Percentiles rank a stretch among this genome's conserved stretches.
These are phyloP conservation scores for Ernsta delagoae DNA, from an alignment of 2,888 invertebrate genomes.

Conservation along the genomic window DNA sequence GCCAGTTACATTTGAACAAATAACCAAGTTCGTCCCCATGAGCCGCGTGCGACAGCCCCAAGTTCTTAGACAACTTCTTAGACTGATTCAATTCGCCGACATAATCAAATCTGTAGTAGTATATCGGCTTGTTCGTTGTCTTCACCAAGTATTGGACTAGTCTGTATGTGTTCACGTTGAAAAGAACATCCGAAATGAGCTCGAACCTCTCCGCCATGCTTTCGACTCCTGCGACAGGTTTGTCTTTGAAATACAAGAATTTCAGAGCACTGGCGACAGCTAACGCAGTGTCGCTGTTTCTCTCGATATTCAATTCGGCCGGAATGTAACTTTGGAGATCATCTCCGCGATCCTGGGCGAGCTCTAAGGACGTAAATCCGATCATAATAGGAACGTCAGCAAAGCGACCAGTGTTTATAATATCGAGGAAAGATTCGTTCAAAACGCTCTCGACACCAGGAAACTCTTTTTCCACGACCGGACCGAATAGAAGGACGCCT, in stretches of 20 bases:
- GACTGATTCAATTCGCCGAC: slow-evolving; percentile 66
- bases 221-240: slow-evolving; percentile 51
- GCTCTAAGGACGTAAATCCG: slow-evolving; percentile 64
- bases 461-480: slow-evolving; percentile 74
- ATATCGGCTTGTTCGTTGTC: slow-evolving; percentile 67
- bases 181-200: slow-evolving; percentile 60
- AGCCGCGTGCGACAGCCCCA: slow-evolving; percentile 58
- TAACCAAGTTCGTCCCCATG: slow-evolving; percentile 74
- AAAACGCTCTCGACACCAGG: slow-evolving; percentile 65
- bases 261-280: slow-evolving; percentile 62
- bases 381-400: slow-evolving; percentile 72
- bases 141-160: slow-evolving; percentile 67
- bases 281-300: slow-evolving; percentile 59
- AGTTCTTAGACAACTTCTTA: slow-evolving; percentile 46
- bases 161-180: slow-evolving; percentile 66
- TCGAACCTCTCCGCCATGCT: slow-evolving; percentile 61
- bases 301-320: slow-evolving; percentile 59
- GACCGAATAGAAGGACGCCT: slow-evolving; percentile 47
- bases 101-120: slow-evolving; percentile 74
- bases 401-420: slow-evolving; percentile 68
- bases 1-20: slow-evolving; percentile 65
- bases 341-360: slow-evolving; percentile 54
- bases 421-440: slow-evolving; percentile 64
- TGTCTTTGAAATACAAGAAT: slow-evolving; percentile 64
- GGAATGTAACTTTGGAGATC: slow-evolving; percentile 69